Conservation (phyloP, 2,888 invertebrate species). For the Amblyjoppa fuscipennis region DNA sequence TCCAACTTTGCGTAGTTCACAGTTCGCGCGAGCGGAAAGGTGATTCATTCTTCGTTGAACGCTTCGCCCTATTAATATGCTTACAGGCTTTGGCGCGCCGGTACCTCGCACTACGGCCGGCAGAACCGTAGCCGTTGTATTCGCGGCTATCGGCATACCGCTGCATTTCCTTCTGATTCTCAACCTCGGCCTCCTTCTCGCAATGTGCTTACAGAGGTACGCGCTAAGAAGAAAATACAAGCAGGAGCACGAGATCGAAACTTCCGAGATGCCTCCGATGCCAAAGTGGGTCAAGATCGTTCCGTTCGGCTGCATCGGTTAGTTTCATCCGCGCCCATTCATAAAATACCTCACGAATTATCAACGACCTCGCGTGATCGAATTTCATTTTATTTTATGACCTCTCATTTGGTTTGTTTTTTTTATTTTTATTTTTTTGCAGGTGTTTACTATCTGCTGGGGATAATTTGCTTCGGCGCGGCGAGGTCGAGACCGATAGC, state of each 20-base stretch:
- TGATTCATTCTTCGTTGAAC: background rate
- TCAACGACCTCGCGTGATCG: background rate
- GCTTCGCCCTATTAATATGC: background rate
- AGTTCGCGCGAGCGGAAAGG: background rate
- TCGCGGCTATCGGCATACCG: slow-evolving; percentile 89
- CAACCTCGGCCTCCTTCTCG: slow-evolving; percentile 86
- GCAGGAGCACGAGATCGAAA: slow-evolving; percentile 69
- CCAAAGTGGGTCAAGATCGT: slow-evolving; percentile 81
- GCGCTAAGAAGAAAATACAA: slow-evolving; percentile 79
- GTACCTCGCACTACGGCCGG: slow-evolving; percentile 89
- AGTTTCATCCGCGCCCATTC: slow-evolving; percentile 50
- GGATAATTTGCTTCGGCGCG: slow-evolving; percentile 88
- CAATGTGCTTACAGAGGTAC: slow-evolving; percentile 85
- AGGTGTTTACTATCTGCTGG: slow-evolving; percentile 87
- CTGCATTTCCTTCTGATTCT: slow-evolving; percentile 88
- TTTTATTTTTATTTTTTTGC: slow-evolving; percentile 52
- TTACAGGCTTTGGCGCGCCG: slow-evolving; percentile 90
- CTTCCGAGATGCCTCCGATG: slow-evolving; percentile 71
- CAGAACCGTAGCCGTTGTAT: slow-evolving; percentile 88
- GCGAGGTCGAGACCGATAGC: slow-evolving; percentile 86
- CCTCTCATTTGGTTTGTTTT: slow-evolving; percentile 28
- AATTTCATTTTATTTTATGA: background rate
- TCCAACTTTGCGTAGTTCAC: background rate
- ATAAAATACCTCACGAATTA: background rate
- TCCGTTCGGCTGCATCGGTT: slow-evolving; percentile 80